Percentiles rank a stretch among this genome's conserved stretches.
Conservation (phyloP, 30 jellyfish, hydroid and myxozoan species). For the Turritopsis rubra region DNA sequence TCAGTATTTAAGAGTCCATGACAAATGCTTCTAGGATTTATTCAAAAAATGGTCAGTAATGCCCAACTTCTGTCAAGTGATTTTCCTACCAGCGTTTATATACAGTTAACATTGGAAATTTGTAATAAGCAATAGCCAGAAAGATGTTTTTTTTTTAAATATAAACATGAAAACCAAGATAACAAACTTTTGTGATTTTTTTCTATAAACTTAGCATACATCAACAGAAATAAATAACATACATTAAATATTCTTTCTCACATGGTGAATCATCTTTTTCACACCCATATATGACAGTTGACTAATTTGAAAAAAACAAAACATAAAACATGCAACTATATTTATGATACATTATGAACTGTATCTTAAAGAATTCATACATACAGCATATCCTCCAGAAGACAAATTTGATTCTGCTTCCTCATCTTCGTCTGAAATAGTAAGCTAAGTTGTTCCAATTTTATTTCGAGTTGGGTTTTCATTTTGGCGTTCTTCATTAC, state of each 20-base stretch:
- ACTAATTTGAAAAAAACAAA: background rate
- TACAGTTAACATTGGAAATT: background rate
- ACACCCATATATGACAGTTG: background rate
- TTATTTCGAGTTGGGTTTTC: no score
- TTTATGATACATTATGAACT: background rate
- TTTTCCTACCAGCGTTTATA: background rate
- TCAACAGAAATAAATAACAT: background rate
- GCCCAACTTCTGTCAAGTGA: background rate
- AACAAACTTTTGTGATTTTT: background rate
- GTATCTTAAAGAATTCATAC: background rate
- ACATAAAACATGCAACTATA: background rate
- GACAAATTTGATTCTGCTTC: background rate
- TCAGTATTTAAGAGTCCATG: background rate
- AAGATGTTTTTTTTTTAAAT: background rate
- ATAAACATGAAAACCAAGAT: background rate
- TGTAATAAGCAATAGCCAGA: background rate
- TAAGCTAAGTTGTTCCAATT: no score
- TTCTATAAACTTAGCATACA: background rate
- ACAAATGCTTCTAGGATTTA: background rate
- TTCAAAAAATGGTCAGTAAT: background rate
- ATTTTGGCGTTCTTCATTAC: no score
- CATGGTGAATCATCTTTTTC: background rate
- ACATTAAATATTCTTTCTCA: background rate
- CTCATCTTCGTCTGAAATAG: background rate
- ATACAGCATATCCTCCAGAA: background rate